Evolutionary conservation across 2,797 vertebrate species (phyloP), one percentile per base, ranked within the genome.

Genomic region (Trachops cirrhosus): DNA sequence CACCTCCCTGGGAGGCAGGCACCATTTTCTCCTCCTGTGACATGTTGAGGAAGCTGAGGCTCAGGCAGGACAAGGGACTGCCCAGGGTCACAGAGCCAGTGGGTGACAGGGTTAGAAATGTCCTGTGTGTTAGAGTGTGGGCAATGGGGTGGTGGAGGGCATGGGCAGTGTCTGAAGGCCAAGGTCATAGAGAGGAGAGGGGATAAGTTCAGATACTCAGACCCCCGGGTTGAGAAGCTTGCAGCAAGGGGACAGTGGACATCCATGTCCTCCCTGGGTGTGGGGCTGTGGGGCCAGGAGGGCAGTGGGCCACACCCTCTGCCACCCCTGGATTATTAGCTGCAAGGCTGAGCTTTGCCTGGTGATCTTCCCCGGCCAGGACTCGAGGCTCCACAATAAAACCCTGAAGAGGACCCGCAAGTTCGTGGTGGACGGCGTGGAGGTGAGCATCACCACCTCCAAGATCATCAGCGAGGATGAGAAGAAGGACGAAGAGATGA

Each of bases 401-500:
- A 99, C 99, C 0, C 98, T 99, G 93, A 99, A 99, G 48, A 98
- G 99, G 82, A 99, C 99, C 9, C 98, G 99, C 96, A 99, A 97
- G 98, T 99, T 99, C 93, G 98, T 99, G 64, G 98, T 99, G 34
- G 99, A 99, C 0, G 99, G 99, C 0, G 99, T 99, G 12, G 99
- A 99, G 98, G 99, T 99, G 97, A 99, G 99, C 39, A 99, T 99
- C 97, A 99, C 99, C 93, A 99, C 99, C 67, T 99, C 99, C 1
- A 99, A 99, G 98, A 99, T 99, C 98, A 99, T 99, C 98, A 97
- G 98, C 0, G 99, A 99, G 0, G 99, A 99, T 57, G 99, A 99
- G 98, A 99, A 99, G 98, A 99, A 99, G 96, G 99, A 99, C 4
- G 99, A 99, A 95, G 99, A 99, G 97, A 99, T 99, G 99, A 98